Percentiles rank a stretch among this genome's conserved stretches.
phyloP scores from a whole-genome alignment of 1,140 invertebrate species.

The Caenorhabditis remanei region DNA sequence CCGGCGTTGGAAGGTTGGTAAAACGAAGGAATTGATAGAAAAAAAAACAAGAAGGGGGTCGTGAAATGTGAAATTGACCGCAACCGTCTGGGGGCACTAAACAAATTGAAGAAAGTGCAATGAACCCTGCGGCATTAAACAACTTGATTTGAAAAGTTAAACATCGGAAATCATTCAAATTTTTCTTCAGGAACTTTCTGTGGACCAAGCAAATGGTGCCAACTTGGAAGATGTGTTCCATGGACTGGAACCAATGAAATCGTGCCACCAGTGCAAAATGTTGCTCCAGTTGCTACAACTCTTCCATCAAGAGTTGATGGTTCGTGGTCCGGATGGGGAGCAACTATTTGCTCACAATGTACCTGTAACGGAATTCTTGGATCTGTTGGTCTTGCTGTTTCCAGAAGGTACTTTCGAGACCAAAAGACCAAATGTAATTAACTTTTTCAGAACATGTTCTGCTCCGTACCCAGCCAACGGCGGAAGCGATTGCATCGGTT shows the following conservation, averaged over 20 bases:
- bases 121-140: neutral
- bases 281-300: constrained; percentile 54
- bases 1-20: constrained; percentile 74
- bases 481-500: constrained; percentile 74
- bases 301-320: constrained; percentile 68
- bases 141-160: neutral
- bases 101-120: constrained; percentile 43
- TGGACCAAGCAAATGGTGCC: constrained; percentile 75
- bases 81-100: neutral
- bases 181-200: constrained; percentile 70
- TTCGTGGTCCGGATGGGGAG: constrained; percentile 74
- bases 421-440: neutral
- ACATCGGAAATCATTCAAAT: neutral
- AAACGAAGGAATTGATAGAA: no score
- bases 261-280: constrained; percentile 17
- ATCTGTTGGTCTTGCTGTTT: constrained; percentile 71
- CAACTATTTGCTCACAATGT: constrained; percentile 69
- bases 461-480: constrained; percentile 73
- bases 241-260: constrained; percentile 68
- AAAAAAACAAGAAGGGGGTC: neutral
- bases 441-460: constrained; percentile 66
- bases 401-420: constrained; percentile 31
- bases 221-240: constrained; percentile 76
- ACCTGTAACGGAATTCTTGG: constrained; percentile 70
- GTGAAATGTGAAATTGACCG: constrained; percentile 53